These are phyloP conservation scores for Hybognathus amarus DNA, from an alignment of 2,797 vertebrate species.

Conservation along the genomic window DNA sequence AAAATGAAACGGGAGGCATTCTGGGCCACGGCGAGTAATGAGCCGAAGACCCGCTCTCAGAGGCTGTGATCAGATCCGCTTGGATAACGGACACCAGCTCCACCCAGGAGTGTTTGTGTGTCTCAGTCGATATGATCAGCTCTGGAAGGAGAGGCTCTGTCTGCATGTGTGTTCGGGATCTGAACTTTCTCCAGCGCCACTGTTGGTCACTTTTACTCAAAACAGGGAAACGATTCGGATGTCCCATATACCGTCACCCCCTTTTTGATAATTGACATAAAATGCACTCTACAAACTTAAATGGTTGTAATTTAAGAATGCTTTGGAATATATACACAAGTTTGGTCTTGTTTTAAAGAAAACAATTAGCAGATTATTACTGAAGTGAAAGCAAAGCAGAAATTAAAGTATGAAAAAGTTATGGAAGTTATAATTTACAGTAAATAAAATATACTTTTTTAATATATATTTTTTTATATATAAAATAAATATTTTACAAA, in stretches of 20 bases:
- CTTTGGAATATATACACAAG: no score
- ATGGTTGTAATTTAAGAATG: no score
- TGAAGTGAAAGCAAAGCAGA: no score
- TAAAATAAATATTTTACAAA: no score
- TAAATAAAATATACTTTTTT: no score
- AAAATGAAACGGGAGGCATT: constrained; percentile 57
- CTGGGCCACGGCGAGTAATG: constrained; percentile 40
- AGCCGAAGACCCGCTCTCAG: constrained; percentile 50
- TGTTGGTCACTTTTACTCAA: background rate
- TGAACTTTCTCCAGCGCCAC: background rate
- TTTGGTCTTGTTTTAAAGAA: no score
- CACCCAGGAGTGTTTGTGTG: constrained; percentile 8
- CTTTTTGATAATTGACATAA: no score
- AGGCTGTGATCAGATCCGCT: constrained; percentile 49
- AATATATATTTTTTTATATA: no score
- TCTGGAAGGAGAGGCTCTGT: background rate
- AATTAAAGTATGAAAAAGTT: no score
- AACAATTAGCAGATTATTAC: no score
- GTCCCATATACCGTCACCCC: background rate
- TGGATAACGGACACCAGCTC: constrained; percentile 8
- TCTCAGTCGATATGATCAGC: background rate
- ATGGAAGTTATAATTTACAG: no score
- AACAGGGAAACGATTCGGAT: background rate
- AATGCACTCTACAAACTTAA: no score
- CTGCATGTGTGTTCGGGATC: background rate